phyloP scores from a whole-genome alignment of 2,797 vertebrate species.

The Gymnoscopelus braueri region DNA sequence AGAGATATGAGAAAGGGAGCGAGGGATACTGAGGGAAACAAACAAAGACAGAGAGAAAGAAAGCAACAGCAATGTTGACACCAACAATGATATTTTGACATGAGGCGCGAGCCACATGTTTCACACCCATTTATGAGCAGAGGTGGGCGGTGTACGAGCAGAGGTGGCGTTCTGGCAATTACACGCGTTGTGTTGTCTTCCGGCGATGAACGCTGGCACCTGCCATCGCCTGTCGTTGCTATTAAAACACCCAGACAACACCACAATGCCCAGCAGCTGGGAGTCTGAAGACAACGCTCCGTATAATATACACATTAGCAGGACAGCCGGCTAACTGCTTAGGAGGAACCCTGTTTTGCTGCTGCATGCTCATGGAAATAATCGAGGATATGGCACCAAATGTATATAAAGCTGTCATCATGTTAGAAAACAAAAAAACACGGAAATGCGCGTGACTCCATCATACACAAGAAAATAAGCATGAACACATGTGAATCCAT shows the following conservation, averaged over 20 bases:
- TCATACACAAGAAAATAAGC: too few species aligned
- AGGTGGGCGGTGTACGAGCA: too few species aligned
- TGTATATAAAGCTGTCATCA: too few species aligned
- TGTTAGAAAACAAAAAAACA: too few species aligned
- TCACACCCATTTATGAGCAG: conserved; percentile 22
- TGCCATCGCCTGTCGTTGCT: conserved; percentile 21
- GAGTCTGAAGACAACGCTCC: neutral
- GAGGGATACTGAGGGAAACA: neutral
- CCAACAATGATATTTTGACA: neutral
- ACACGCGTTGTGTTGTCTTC: conserved; percentile 14
- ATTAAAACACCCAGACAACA: conserved; percentile 8
- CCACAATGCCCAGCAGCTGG: conserved; percentile 3
- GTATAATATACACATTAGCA: conserved; percentile 36
- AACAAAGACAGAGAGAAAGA: neutral
- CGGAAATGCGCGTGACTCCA: too few species aligned
- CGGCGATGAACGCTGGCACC: conserved; percentile 11
- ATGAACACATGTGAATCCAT: too few species aligned
- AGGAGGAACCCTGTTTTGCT: too few species aligned
- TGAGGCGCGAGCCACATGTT: neutral
- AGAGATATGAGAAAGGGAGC: neutral
- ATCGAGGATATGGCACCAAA: too few species aligned
- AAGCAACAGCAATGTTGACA: neutral
- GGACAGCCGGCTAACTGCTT: neutral
- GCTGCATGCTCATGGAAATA: too few species aligned
- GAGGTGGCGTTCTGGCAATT: conserved; percentile 21